phyloP scores from a whole-genome alignment of 1,140 invertebrate genomes.

The Drosophila parabipectinata region DNA sequence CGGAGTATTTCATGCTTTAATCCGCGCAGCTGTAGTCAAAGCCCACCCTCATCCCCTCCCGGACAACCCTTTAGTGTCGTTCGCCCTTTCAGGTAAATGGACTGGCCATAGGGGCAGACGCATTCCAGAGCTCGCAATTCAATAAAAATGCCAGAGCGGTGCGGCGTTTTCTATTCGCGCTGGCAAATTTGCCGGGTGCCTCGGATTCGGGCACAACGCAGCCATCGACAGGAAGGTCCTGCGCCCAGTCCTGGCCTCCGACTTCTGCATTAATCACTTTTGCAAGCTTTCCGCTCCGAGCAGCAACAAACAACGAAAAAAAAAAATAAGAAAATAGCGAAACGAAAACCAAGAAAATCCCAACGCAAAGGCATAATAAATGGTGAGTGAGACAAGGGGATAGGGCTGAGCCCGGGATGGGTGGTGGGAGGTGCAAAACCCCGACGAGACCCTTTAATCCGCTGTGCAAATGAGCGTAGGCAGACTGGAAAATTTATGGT shows the following conservation, averaged over 20 bases:
- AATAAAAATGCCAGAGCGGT: constrained; percentile 73
- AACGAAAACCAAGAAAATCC: constrained; percentile 63
- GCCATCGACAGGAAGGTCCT: constrained; percentile 18
- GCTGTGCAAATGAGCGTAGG: constrained; percentile 70
- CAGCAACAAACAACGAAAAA: constrained; percentile 11
- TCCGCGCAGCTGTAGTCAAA: constrained; percentile 73
- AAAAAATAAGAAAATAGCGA: constrained; percentile 42
- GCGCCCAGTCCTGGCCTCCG: constrained; percentile 27
- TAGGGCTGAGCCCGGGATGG: background rate
- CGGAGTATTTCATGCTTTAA: constrained; percentile 66
- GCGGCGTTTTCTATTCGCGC: constrained; percentile 67
- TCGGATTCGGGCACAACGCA: background rate
- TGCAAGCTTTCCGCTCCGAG: constrained; percentile 64
- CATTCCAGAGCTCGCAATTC: constrained; percentile 74
- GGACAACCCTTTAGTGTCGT: background rate
- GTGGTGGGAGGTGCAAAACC: constrained; percentile 53
- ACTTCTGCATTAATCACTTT: constrained; percentile 82
- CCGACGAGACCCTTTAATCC: constrained; percentile 80
- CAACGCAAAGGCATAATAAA: constrained; percentile 72
- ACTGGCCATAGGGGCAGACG: constrained; percentile 45
- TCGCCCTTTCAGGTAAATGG: constrained; percentile 50
- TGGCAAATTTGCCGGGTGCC: constrained; percentile 50
- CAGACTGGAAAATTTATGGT: constrained; percentile 71
- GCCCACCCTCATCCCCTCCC: constrained; percentile 7
- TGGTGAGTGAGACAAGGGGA: constrained; percentile 42